phyloP scores from a whole-genome alignment of 2,113 vertebrate genomes.

The Silurus meridionalis region DNA sequence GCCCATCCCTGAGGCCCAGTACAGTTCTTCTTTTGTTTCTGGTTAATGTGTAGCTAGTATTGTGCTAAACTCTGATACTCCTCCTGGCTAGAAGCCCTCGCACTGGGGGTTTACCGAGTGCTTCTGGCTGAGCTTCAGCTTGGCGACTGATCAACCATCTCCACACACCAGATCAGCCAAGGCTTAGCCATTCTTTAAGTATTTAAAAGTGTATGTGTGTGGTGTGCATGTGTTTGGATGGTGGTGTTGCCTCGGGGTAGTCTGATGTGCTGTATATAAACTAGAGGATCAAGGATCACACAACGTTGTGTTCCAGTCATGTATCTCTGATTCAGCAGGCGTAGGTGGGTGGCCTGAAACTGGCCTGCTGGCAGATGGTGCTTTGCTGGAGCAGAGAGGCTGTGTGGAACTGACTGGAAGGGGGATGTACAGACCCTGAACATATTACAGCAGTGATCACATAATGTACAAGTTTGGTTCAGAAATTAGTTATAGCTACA shows the following conservation, averaged over 20 bases:
- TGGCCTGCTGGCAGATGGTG: slow-evolving; percentile 47
- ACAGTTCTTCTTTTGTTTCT: slow-evolving; percentile 45
- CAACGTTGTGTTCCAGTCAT: slow-evolving; percentile 21
- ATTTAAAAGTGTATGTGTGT: not conserved
- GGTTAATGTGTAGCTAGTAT: slow-evolving; percentile 62
- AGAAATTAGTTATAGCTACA: not conserved
- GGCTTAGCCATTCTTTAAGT: slow-evolving; percentile 24
- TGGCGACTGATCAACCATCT: slow-evolving; percentile 56
- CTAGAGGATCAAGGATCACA: slow-evolving; percentile 22
- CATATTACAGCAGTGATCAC: not conserved
- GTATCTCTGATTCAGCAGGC: slow-evolving; percentile 35
- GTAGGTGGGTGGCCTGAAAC: slow-evolving; percentile 38
- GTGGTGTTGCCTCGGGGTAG: slow-evolving; percentile 20
- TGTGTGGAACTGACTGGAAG: not conserved
- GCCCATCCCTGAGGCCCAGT: slow-evolving; percentile 29
- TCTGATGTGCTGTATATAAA: slow-evolving; percentile 26
- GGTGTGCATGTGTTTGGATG: not conserved
- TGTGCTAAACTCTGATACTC: slow-evolving; percentile 50
- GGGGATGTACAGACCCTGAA: slow-evolving; percentile 12
- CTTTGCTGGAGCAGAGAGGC: slow-evolving; percentile 43
- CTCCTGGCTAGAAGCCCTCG: slow-evolving; percentile 36
- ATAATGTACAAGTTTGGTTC: not conserved
- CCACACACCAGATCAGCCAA: not conserved
- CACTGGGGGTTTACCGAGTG: slow-evolving; percentile 23
- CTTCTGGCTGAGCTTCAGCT: slow-evolving; percentile 41